A percentile compares a stretch with the other conserved stretches of the same genome.
phyloP scores from a whole-genome alignment of 2,888 invertebrate species.

The Melanotus villosus region DNA sequence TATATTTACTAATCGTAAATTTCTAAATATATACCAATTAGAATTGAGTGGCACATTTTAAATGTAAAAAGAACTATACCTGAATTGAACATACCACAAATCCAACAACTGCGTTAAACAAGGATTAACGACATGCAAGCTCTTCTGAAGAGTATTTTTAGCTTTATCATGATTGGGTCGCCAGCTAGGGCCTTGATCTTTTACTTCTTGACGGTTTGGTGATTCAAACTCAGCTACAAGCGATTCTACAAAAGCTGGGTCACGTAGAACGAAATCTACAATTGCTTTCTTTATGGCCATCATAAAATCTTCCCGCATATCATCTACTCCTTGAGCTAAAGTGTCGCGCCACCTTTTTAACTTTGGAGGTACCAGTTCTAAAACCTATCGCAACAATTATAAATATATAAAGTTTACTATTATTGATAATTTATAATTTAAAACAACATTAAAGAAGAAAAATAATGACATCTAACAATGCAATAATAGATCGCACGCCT shows the following conservation, averaged over 20 bases:
- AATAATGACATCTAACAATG: too few species aligned
- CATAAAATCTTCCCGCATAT: conserved; percentile 89
- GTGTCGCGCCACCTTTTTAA: conserved; percentile 76
- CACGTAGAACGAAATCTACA: conserved; percentile 91
- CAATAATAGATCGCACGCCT: too few species aligned
- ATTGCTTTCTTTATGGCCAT: conserved; percentile 92
- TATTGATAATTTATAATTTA: too few species aligned
- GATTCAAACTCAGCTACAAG: conserved; percentile 70
- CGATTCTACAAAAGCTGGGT: conserved; percentile 75
- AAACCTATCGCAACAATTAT: conserved; percentile 70
- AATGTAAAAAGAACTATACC: conserved; percentile 66
- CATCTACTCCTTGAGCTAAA: conserved; percentile 76
- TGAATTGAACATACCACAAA: conserved; percentile 86
- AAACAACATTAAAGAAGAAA: too few species aligned
- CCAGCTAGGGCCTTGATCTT: conserved; percentile 78
- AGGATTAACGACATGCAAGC: conserved; percentile 84
- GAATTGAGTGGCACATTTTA: background rate
- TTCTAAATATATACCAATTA: conserved; percentile 14
- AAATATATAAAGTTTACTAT: too few species aligned
- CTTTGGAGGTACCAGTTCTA: conserved; percentile 75
- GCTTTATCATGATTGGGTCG: conserved; percentile 69
- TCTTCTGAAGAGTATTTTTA: conserved; percentile 71
- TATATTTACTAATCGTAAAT: conserved; percentile 72
- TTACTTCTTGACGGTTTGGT: conserved; percentile 72
- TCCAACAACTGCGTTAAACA: conserved; percentile 85